phyloP scores from a whole-genome alignment of 2,113 vertebrate genomes.

The Danio rerio region GRCz12tu NC_133188.1:10690001-10690500 shows the following conservation, averaged over 20 bases:
- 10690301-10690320: background rate
- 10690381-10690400: background rate
- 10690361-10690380: background rate
- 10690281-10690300: background rate
- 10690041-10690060: slow-evolving; percentile 96
- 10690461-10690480: background rate
- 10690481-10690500: background rate
- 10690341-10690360: background rate
- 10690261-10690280: background rate
- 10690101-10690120: slow-evolving; percentile 47
- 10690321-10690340: background rate
- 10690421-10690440: slow-evolving; percentile 1
- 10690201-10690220: slow-evolving; percentile 1
- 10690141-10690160: background rate
- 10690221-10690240: background rate
- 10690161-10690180: background rate
- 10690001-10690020: slow-evolving; percentile 95
- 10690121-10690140: slow-evolving; percentile 18
- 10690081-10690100: slow-evolving; percentile 60
- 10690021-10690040: slow-evolving; percentile 96
- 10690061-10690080: slow-evolving; percentile 98
- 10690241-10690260: background rate
- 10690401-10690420: background rate
- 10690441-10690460: background rate
- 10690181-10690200: background rate